phyloP scores from a whole-genome alignment of 35 echinoderm and acorn worm species.

The Ophiothrix spiculata region DNA sequence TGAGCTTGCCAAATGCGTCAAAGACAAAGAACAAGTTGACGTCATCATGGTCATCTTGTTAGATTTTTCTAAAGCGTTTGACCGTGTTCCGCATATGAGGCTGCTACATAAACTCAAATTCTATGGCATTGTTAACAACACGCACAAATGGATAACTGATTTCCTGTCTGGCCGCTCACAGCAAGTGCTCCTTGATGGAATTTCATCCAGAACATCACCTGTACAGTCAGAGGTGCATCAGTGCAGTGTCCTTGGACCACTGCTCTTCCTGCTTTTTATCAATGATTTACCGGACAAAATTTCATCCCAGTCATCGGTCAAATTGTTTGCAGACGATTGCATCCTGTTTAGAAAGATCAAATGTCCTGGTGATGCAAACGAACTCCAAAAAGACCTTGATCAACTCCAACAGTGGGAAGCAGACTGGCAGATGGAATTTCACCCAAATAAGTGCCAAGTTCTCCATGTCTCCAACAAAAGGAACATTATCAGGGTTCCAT shows the following conservation, averaged over 20 bases:
- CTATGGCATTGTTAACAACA: conserved; percentile 2
- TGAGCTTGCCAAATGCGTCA: neutral
- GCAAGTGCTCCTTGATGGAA: conserved; percentile 28
- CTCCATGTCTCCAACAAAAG: conserved; percentile 35
- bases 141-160: neutral
- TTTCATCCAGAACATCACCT: neutral
- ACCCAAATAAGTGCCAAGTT: conserved; percentile 40
- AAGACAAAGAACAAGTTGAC: conserved; percentile 2
- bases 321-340: conserved; percentile 43
- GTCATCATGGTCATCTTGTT: neutral
- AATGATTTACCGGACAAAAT: conserved; percentile 38
- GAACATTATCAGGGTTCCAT: conserved; percentile 4
- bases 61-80: neutral
- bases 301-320: neutral
- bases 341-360: conserved; percentile 37
- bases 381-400: conserved; percentile 38
- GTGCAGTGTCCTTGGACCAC: conserved; percentile 11
- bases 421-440: conserved; percentile 41
- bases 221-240: conserved; percentile 13
- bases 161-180: conserved; percentile 13
- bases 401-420: conserved; percentile 1
- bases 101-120: conserved; percentile 9
- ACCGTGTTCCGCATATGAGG: neutral
- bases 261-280: conserved; percentile 39
- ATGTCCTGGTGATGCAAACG: neutral